These are phyloP conservation scores for Periophthalmus modestus DNA, from an alignment of 2,113 vertebrate species.

Conservation along the genomic window DNA sequence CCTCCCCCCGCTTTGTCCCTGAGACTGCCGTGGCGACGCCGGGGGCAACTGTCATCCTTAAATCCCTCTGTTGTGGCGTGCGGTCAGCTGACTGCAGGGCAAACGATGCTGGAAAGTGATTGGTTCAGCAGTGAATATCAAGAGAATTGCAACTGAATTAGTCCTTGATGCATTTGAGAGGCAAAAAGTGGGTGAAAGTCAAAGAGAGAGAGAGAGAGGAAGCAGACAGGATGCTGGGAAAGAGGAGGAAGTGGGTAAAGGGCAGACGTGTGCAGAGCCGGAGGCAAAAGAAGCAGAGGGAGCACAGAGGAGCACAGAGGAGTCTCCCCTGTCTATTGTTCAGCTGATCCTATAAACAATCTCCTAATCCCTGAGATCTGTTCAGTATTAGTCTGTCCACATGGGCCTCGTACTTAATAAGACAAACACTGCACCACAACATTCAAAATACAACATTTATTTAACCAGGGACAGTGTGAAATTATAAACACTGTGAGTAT, in stretches of 20 bases:
- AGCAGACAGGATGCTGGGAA: slow-evolving; percentile 22
- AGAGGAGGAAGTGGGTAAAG: slow-evolving; percentile 30
- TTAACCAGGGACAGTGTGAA: slow-evolving; percentile 7
- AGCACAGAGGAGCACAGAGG: slow-evolving; percentile 34
- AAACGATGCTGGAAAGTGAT: slow-evolving; percentile 50
- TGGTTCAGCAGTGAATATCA: slow-evolving; percentile 51
- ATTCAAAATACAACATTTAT: slow-evolving; percentile 19
- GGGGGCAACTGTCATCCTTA: slow-evolving; percentile 67
- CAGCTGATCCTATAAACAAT: slow-evolving; percentile 70
- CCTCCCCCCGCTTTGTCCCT: slow-evolving; percentile 55
- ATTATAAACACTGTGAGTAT: background rate
- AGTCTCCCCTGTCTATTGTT: slow-evolving; percentile 72
- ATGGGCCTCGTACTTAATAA: slow-evolving; percentile 23
- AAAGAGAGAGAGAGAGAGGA: slow-evolving; percentile 37
- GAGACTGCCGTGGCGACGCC: slow-evolving; percentile 53
- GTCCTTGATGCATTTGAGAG: slow-evolving; percentile 41
- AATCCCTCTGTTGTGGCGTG: slow-evolving; percentile 61
- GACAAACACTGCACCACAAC: slow-evolving; percentile 31
- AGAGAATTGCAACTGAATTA: slow-evolving; percentile 49
- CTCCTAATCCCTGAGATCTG: slow-evolving; percentile 60
- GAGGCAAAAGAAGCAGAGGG: slow-evolving; percentile 50
- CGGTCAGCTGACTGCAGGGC: slow-evolving; percentile 63
- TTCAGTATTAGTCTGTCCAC: slow-evolving; percentile 42
- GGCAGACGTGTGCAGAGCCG: slow-evolving; percentile 45
- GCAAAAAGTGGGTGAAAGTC: slow-evolving; percentile 35